Evolutionary conservation across 2,113 vertebrate genomes (phyloP).

Genomic region (Uria lomvia): DNA sequence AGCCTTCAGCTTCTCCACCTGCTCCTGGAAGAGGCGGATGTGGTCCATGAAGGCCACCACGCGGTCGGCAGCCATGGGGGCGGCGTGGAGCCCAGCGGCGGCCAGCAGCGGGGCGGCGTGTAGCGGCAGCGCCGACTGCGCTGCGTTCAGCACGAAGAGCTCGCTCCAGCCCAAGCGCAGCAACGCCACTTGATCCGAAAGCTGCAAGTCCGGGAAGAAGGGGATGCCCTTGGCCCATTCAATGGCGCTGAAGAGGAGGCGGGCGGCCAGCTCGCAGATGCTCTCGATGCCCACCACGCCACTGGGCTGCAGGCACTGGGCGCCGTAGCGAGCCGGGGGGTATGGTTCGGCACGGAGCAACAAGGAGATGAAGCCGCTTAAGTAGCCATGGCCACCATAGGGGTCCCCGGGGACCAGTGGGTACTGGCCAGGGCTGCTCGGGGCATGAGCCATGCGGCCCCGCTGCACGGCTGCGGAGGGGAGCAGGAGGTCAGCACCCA

Average conservation of each 20-base stretch:
- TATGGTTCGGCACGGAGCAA: conserved; percentile 85
- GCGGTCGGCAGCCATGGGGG: conserved; percentile 86
- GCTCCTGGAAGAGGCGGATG: conserved; percentile 99
- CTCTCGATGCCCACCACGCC: conserved; percentile 86
- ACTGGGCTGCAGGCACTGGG: conserved; percentile 85
- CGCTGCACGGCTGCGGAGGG: conserved; percentile 79
- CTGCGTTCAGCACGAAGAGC: conserved; percentile 85
- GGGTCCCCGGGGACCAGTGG: conserved; percentile 77
- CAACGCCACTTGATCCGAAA: conserved; percentile 83
- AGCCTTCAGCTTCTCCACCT: conserved; percentile 99
- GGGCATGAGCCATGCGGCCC: conserved; percentile 80
- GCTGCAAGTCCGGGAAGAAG: conserved; percentile 86
- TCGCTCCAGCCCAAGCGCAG: conserved; percentile 87
- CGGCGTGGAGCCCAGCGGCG: conserved; percentile 82
- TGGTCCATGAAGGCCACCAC: conserved; percentile 99
- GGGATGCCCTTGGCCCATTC: conserved; percentile 90
- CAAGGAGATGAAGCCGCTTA: conserved; percentile 84
- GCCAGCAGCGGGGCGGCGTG: conserved; percentile 84
- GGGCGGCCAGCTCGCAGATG: conserved; percentile 85
- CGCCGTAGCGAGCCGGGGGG: conserved; percentile 82
- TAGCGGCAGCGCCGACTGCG: conserved; percentile 84
- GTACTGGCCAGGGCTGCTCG: conserved; percentile 81
- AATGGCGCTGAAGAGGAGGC: conserved; percentile 85
- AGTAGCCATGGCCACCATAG: conserved; percentile 80
- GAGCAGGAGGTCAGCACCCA: background rate